Conservation (phyloP, 2,888 invertebrate species). For the Acanthopleura granulata region DNA sequence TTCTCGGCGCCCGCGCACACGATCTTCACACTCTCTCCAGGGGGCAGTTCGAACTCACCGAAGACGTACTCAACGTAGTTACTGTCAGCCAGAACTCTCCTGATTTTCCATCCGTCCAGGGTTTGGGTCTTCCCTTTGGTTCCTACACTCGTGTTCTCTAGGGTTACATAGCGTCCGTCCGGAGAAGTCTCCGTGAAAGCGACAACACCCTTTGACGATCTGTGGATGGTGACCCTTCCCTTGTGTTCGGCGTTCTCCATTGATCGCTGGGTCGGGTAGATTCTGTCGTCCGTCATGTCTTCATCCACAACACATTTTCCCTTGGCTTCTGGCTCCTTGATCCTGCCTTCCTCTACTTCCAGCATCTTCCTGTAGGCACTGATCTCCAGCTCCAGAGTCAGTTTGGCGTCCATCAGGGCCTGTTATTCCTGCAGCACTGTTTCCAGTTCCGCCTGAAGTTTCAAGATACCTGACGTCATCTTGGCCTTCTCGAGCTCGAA, state of each 20-base stretch:
- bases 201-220: slow-evolving; percentile 34
- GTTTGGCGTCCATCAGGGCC: slow-evolving; percentile 70
- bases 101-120: slow-evolving; percentile 17
- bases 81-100: slow-evolving; percentile 5
- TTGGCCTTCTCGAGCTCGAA: slow-evolving; percentile 26
- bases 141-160: slow-evolving; percentile 39
- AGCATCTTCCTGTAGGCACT: slow-evolving; percentile 73
- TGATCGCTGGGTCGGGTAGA: neutral
- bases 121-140: slow-evolving; percentile 29
- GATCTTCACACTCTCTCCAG: slow-evolving; percentile 3
- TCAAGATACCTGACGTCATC: slow-evolving; percentile 26
- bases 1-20: neutral
- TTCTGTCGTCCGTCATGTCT: neutral
- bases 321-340: neutral
- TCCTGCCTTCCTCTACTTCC: slow-evolving; percentile 72
- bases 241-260: slow-evolving; percentile 25
- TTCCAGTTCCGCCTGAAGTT: slow-evolving; percentile 35
- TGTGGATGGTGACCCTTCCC: slow-evolving; percentile 34
- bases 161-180: slow-evolving; percentile 29
- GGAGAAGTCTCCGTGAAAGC: slow-evolving; percentile 30
- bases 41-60: neutral
- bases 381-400: slow-evolving; percentile 72
- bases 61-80: slow-evolving; percentile 15
- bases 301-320: neutral
- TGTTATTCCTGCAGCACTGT: slow-evolving; percentile 39